A percentile compares a stretch with the other conserved stretches of the same genome.
These are phyloP conservation scores for Isoperla grammatica DNA, from an alignment of 2,888 invertebrate species.

Conservation along the genomic window DNA sequence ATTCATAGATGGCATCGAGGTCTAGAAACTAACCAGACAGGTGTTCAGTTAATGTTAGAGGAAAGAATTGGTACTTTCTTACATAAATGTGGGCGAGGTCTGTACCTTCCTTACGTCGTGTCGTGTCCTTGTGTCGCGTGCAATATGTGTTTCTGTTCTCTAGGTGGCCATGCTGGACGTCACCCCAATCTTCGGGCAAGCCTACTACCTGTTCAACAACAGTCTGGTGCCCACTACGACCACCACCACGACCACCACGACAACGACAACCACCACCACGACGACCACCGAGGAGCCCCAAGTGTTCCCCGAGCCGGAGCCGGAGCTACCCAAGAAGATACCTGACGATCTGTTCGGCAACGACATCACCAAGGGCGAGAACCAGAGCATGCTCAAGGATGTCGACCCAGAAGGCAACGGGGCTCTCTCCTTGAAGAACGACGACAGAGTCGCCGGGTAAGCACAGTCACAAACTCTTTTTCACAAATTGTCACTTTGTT, in stretches of 20 bases:
- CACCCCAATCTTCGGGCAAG: slow-evolving; percentile 64
- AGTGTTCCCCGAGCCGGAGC: slow-evolving; percentile 39
- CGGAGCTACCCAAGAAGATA: slow-evolving; percentile 31
- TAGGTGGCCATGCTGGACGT: slow-evolving; percentile 57
- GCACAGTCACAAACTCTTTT: too few species aligned
- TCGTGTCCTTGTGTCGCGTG: too few species aligned
- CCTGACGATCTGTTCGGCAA: slow-evolving; percentile 35
- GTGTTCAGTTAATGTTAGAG: too few species aligned
- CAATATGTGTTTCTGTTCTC: too few species aligned
- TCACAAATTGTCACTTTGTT: too few species aligned
- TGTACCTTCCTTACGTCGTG: too few species aligned
- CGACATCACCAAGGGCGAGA: slow-evolving; percentile 41
- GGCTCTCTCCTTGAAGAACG: slow-evolving; percentile 41
- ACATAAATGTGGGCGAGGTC: too few species aligned
- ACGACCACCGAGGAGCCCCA: slow-evolving; percentile 37
- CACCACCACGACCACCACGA: slow-evolving; percentile 51
- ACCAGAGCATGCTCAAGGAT: slow-evolving; percentile 43
- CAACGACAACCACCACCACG: slow-evolving; percentile 34
- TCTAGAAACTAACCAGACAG: too few species aligned
- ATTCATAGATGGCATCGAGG: too few species aligned
- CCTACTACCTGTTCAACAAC: slow-evolving; percentile 70
- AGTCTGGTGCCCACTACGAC: slow-evolving; percentile 73
- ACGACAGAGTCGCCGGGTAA: slow-evolving; percentile 35
- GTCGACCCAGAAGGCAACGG: slow-evolving; percentile 35
- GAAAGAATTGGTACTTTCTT: too few species aligned